Conservation (phyloP, 2,888 invertebrate genomes). For the Gortyna flavago region DNA sequence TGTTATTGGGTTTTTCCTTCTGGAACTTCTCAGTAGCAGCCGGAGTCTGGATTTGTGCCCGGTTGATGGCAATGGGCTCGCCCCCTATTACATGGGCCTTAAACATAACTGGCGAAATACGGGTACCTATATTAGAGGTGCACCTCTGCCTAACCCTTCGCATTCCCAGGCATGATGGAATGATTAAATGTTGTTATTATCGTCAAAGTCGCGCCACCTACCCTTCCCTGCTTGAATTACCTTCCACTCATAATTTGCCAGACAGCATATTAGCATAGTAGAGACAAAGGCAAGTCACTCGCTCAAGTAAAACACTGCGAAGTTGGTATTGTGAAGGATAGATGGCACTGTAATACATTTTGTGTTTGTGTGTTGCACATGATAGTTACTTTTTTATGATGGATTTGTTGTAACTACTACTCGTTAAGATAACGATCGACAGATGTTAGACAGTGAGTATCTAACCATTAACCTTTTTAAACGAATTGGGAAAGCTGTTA, state of each 20-base stretch:
- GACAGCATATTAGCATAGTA: not conserved
- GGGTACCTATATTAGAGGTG: too few relatives aligned
- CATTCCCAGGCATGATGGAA: not conserved
- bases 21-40: not conserved
- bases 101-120: not conserved
- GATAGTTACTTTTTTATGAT: too few relatives aligned
- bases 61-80: not conserved
- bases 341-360: slow-evolving; percentile 33
- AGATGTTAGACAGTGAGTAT: too few relatives aligned
- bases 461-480: too few relatives aligned
- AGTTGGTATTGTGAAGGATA: slow-evolving; percentile 12
- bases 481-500: too few relatives aligned
- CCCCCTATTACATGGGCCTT: not conserved
- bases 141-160: not conserved
- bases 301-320: slow-evolving; percentile 7
- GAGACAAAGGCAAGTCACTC: not conserved
- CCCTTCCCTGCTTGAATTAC: not conserved
- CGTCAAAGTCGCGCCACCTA: slow-evolving; percentile 26
- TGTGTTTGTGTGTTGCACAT: not conserved
- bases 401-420: too few relatives aligned
- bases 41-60: not conserved
- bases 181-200: not conserved
- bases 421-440: too few relatives aligned
- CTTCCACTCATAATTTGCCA: slow-evolving; percentile 5
- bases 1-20: not conserved